phyloP scores from a whole-genome alignment of 2,113 vertebrate species.

The Alligator mississippiensis region DNA sequence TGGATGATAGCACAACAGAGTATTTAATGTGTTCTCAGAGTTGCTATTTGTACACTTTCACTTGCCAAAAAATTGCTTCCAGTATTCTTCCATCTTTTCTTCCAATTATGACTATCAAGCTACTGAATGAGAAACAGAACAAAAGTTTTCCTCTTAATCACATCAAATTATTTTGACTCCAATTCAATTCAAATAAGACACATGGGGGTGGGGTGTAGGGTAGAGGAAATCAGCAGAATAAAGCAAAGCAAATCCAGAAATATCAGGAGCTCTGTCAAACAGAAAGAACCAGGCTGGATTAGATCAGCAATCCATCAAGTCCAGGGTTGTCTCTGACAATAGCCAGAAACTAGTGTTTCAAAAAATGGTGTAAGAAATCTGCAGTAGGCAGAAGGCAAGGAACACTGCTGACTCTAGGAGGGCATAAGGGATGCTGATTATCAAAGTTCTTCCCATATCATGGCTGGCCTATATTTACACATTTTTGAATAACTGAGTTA shows the following conservation, averaged over 20 bases:
- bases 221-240: conserved; percentile 28
- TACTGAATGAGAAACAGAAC: conserved; percentile 1
- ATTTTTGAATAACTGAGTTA: background rate
- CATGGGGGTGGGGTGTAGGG: background rate
- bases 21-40: conserved; percentile 17
- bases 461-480: background rate
- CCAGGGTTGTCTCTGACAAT: background rate
- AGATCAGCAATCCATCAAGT: background rate
- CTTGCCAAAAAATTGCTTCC: conserved; percentile 34
- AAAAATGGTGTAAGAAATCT: background rate
- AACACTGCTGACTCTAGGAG: background rate
- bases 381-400: background rate
- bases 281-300: background rate
- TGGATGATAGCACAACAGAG: background rate
- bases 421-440: background rate
- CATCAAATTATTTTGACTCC: conserved; percentile 20
- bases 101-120: conserved; percentile 17
- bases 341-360: background rate
- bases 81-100: background rate
- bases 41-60: conserved; percentile 21
- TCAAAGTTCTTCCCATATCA: background rate
- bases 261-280: conserved; percentile 1
- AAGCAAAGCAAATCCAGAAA: conserved; percentile 39
- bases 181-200: conserved; percentile 36
- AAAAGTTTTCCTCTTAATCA: background rate